These are phyloP conservation scores for Seriola rivoliana DNA, from an alignment of 2,113 vertebrate genomes.

Conservation along the genomic window DNA sequence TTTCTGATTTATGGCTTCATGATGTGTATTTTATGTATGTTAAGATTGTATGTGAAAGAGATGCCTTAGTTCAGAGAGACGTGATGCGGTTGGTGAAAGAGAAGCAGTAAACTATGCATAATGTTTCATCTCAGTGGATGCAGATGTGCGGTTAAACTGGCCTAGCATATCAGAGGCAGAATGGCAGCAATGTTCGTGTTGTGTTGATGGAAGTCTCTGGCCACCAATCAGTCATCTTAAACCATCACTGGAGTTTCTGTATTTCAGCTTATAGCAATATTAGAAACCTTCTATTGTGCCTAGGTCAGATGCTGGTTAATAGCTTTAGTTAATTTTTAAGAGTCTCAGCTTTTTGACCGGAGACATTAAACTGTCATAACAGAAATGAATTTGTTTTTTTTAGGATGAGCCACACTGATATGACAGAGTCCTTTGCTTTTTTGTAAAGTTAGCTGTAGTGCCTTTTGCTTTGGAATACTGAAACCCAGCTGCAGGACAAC, in stretches of 20 bases:
- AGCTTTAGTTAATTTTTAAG: conserved; percentile 1
- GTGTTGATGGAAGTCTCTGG: neutral
- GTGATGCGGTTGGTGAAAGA: neutral
- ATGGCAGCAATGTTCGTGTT: neutral
- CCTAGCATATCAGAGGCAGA: neutral
- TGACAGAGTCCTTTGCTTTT: conserved; percentile 1
- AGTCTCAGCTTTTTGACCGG: conserved; percentile 5
- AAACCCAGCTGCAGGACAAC: neutral
- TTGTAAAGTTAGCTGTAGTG: conserved; percentile 15
- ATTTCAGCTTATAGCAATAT: conserved; percentile 6
- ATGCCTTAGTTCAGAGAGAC: conserved; percentile 25
- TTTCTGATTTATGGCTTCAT: neutral
- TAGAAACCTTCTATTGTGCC: conserved; percentile 27
- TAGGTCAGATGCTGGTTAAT: conserved; percentile 6
- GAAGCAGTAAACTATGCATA: conserved; percentile 2
- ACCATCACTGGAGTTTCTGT: conserved; percentile 20
- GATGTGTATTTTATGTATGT: neutral
- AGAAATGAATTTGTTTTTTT: neutral
- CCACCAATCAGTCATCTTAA: neutral
- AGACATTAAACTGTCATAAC: neutral
- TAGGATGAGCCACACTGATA: conserved; percentile 18
- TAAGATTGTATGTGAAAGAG: neutral
- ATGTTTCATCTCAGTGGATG: conserved; percentile 29
- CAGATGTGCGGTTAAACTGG: conserved; percentile 23
- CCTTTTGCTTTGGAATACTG: conserved; percentile 23